Evolutionary conservation across 2,797 vertebrate species (phyloP).

Genomic region (Melanotaenia parkinsoni): DNA sequence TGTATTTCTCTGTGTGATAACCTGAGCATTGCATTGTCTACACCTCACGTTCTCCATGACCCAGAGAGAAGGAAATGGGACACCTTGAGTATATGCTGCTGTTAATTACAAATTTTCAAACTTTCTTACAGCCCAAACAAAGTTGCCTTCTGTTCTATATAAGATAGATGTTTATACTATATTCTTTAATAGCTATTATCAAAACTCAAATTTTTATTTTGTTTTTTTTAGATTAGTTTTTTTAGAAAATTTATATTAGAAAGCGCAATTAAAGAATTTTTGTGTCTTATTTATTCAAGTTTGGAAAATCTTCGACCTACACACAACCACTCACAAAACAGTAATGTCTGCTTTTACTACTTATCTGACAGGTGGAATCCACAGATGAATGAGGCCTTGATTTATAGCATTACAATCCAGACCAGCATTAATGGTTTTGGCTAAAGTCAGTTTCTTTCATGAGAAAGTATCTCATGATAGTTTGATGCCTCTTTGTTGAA

Average conservation of each 20-base stretch:
- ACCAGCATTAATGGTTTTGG: neutral
- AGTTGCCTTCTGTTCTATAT: neutral
- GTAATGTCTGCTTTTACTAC: neutral
- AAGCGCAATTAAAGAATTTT: no score
- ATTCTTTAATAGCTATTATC: neutral
- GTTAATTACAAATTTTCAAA: neutral
- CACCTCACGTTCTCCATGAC: conserved; percentile 33
- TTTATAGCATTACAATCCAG: neutral
- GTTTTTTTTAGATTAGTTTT: no score
- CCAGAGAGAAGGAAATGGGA: conserved; percentile 29
- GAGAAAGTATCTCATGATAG: no score
- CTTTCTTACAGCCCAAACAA: neutral
- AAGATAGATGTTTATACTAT: neutral
- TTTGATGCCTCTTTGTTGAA: neutral
- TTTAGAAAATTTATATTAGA: no score
- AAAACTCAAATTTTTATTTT: neutral
- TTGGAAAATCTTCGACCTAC: no score
- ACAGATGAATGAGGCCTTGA: neutral
- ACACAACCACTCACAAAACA: no score
- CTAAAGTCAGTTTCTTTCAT: neutral
- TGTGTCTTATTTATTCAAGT: no score
- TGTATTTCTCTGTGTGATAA: conserved; percentile 29
- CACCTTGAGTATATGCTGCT: conserved; percentile 2
- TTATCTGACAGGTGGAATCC: neutral
- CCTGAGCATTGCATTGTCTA: conserved; percentile 4